A percentile compares a stretch with the other conserved stretches of the same genome.
Evolutionary conservation across 2,888 invertebrate species (phyloP).

Genomic region (Scaptodrosophila latifasciaeformis): DNA sequence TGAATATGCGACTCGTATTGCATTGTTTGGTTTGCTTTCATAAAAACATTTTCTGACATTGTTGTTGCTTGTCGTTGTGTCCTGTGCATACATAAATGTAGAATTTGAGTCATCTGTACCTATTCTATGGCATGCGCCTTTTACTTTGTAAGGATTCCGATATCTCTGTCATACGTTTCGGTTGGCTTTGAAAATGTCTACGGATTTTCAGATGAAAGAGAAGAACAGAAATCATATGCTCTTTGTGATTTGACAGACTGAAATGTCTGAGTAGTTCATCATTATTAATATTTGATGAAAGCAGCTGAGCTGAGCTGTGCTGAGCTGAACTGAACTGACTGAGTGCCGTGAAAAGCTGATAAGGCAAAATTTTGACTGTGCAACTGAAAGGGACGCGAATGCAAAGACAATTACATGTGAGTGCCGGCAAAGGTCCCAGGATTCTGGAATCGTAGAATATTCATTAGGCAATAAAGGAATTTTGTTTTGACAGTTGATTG

Average conservation of each 20-base stretch:
- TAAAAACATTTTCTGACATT: too few relatives aligned
- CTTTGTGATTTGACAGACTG: conserved; percentile 17
- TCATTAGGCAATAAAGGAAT: too few relatives aligned
- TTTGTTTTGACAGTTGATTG: too few relatives aligned
- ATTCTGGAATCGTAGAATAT: too few relatives aligned
- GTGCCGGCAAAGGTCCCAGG: too few relatives aligned
- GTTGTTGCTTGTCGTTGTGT: too few relatives aligned
- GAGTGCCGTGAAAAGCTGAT: too few relatives aligned
- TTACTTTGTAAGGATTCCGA: neutral
- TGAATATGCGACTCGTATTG: conserved; percentile 30
- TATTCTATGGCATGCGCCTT: conserved; percentile 10
- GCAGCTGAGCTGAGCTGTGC: conserved; percentile 6
- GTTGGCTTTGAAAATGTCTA: neutral
- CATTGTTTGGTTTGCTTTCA: conserved; percentile 19
- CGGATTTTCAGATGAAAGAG: conserved; percentile 2
- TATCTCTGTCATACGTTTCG: neutral
- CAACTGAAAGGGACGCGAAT: too few relatives aligned
- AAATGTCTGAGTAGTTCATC: conserved; percentile 51
- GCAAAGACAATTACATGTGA: neutral
- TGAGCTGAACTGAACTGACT: too few relatives aligned
- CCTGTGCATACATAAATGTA: conserved; percentile 35
- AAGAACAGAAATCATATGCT: conserved; percentile 19
- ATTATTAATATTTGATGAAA: conserved; percentile 47
- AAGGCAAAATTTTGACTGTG: too few relatives aligned
- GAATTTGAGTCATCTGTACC: too few relatives aligned